Conservation (phyloP, 2,113 vertebrate species). For the Peromyscus maniculatus region DNA sequence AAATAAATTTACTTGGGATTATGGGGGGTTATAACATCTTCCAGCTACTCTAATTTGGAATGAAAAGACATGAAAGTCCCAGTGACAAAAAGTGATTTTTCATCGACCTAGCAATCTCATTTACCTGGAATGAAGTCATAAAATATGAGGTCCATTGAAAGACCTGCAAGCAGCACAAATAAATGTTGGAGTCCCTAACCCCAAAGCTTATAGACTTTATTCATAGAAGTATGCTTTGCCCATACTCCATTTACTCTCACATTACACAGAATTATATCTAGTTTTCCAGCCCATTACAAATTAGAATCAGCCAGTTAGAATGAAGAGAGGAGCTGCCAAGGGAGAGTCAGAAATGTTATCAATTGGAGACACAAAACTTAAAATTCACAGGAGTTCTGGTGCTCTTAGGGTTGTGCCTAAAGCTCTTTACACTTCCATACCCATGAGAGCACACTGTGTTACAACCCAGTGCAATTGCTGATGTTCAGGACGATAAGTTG, state of each 20-base stretch:
- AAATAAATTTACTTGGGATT: slow-evolving; percentile 50
- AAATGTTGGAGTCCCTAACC: not conserved
- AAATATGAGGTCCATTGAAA: slow-evolving; percentile 14
- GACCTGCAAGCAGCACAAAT: slow-evolving; percentile 50
- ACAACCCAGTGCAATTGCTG: slow-evolving; percentile 57
- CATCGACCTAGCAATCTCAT: slow-evolving; percentile 38
- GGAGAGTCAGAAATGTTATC: slow-evolving; percentile 68
- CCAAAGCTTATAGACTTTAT: slow-evolving; percentile 65
- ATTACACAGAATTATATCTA: slow-evolving; percentile 77
- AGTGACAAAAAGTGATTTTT: slow-evolving; percentile 40
- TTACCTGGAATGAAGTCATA: slow-evolving; percentile 43
- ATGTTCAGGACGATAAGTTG: slow-evolving; percentile 54
- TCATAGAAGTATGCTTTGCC: slow-evolving; percentile 53
- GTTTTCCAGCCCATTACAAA: slow-evolving; percentile 72
- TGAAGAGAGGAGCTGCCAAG: slow-evolving; percentile 59
- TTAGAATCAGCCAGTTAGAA: slow-evolving; percentile 79
- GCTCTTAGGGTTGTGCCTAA: slow-evolving; percentile 44
- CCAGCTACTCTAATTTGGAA: slow-evolving; percentile 60
- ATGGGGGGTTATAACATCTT: slow-evolving; percentile 32
- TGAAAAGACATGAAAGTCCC: slow-evolving; percentile 23
- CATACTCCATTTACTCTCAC: slow-evolving; percentile 71
- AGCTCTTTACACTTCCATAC: slow-evolving; percentile 59
- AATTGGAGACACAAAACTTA: slow-evolving; percentile 73
- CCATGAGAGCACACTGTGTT: slow-evolving; percentile 64
- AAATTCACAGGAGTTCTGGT: slow-evolving; percentile 65